Base-by-base conservation (phyloP, 2,888 invertebrate genomes). In the Chloromyia formosa region DNA sequence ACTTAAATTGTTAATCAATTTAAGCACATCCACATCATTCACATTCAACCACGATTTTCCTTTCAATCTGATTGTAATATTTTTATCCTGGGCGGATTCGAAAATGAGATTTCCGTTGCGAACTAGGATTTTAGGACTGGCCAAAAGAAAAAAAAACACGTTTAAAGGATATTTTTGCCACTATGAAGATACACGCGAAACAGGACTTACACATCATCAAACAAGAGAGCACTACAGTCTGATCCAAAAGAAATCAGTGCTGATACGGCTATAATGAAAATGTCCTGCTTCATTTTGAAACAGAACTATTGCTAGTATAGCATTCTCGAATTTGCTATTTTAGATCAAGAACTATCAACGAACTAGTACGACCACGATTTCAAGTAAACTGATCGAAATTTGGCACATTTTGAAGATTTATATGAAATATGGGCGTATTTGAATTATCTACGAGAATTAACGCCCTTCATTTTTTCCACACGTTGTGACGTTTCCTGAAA, bases 51-150 rank as follows among this genome's bases (percentile, higher is more conserved):
- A 88, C 60, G 94, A 93, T 3, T 88, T 89, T 69, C 92, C 92
- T 61, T 88, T 88, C 0, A 92, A 88, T 56, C 88, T 86, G 78
- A 97, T 89, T 54, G 92, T 91, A 72, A 97, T 93, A 83, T 93
- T 95, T 82, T 91, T 92, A 80, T 92, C 90, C 72, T 88, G 86
- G 0, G 93, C 95, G 23, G 94, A 90, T 81, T 92, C 89, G 75
- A 97, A 88, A 78, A 92, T 88, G 27, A 97, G 88, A 84, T 96
- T 90, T 58, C 97, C 97, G 87, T 95, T 89, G 16, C 23, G 64
- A 14, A 64, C 64, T 10, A 74, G 16, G 5, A 74, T 20, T 40
- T 64, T 62, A 9, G 74, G 74, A n/a, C 74, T 74, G 20, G 1
- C 20, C 35, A 40, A 45, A n/a, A 35, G 27, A 35, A 35, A 35